Base-by-base conservation (phyloP, 1,140 invertebrate species). In the Matsumurasca onukii region DNA sequence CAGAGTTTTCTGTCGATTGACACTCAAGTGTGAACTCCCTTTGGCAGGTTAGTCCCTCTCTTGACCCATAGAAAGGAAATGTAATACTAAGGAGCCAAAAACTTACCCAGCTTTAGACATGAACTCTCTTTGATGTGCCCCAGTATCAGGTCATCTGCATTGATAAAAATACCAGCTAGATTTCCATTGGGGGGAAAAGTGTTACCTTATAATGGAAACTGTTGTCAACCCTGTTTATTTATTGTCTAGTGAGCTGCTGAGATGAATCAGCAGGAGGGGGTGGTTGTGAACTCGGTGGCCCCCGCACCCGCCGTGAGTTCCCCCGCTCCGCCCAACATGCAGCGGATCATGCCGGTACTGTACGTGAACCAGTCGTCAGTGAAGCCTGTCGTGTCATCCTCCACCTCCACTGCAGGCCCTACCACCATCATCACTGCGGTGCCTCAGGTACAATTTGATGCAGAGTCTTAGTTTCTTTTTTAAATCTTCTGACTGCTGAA, bases 231-330 rank as follows among this genome's bases (percentile, higher is more conserved):
- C n/a, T n/a, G n/a, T n/a, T n/a, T n/a, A n/a, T n/a, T n/a, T 39
- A 39, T 39, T 39, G 34, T 39, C 17, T 39, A 5, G 17, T 5
- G 34, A 5, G 17, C 34, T 5, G 34, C 3, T 3, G 22, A 5
- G 3, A 59, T 59, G 55, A 59, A 59, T 59, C 9, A 27, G 15
- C 55, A 59, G 55, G 55, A 59, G n/a, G 55, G 55, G 22, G 49
- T 5, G 5, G 34, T 39, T 5, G 34, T 52, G 5, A 12, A 5
- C 12, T 13, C 25, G 24, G 13, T 27, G 13, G 3, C 25, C 5
- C 25, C 55, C 9, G 30, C 9, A 22, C 25, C 55, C 25, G 9
- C 55, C 24, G 24, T 27, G 5, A 59, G 9, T 3, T 59, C 55
- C 5, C 24, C 55, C 3, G 55, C 55, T 29, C 15, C 15, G 3